Evolutionary conservation across 2,888 invertebrate species (phyloP), one percentile per base, ranked within the genome.

Genomic region (Drosophila peninsularis): DNA sequence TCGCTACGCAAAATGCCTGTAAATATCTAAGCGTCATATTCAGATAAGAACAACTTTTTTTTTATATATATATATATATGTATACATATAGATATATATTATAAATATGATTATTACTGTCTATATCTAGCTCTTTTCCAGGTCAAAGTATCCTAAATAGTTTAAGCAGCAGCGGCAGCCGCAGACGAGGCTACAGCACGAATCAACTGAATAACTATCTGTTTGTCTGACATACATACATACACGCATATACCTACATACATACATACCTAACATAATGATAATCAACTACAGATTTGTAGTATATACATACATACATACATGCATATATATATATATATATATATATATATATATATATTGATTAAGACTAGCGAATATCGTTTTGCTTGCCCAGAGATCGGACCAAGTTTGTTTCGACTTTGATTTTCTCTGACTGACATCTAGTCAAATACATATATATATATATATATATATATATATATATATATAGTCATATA

Each of bases 1-100:
- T 82, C 76, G 83, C 82, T 83, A 86, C 75, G 83, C 84, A 79
- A 86, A 81, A 79, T 79, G 87, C 87, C 84, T 83, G 82, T 83
- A 83, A 72, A 83, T 83, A 86, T 71, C 78, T 66, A 76, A 82
- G 78, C 73, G 63, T 69, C 49, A 69, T n/a, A n/a, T 55, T 65
- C 30, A 54, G 30, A 39, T 65, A 61, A 70, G 41, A 10, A 41
- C 3, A 42, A 45, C 1, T 32, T 49, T 63, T 57, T 54, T 52
- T 34, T 57, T 65, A 14, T 32, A 32, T 44, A 44, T 24, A 34
- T 9, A 27, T 14, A 34, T 19, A 32, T 34, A 45, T 27, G 6
- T 0, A 21, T 11, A 45, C 17, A 34, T 21, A 45, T 19, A 32
- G 11, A 11, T 39, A 13, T 34, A 30, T 21, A 45, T 19, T 34